Conservation (phyloP, 1,140 invertebrate species). For the Tetramorium simillimum region DNA sequence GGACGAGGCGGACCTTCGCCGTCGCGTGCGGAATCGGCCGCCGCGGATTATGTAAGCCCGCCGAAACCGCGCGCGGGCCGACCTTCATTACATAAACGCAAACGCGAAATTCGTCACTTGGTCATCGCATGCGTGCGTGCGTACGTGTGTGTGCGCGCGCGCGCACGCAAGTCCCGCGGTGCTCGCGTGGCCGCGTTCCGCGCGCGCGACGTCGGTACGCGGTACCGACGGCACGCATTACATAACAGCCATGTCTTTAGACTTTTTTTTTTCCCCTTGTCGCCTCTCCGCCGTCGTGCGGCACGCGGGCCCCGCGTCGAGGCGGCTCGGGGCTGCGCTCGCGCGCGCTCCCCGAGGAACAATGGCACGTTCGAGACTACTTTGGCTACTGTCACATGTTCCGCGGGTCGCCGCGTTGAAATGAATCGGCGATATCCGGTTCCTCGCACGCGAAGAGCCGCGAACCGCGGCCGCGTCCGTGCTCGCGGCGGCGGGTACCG, state of each 20-base stretch:
- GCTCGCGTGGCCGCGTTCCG: slow-evolving; percentile 1
- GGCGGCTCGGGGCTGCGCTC: background rate
- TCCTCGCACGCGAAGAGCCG: too few relatives aligned
- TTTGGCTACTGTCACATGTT: slow-evolving; percentile 65
- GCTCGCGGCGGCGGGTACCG: background rate
- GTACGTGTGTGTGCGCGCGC: background rate
- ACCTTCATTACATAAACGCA: slow-evolving; percentile 73
- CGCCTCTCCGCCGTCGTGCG: too few relatives aligned
- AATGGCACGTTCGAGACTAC: slow-evolving; percentile 51
- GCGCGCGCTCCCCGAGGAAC: background rate
- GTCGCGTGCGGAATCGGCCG: slow-evolving; percentile 8
- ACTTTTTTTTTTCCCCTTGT: background rate
- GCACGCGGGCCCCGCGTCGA: background rate
- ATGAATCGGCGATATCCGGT: too few relatives aligned
- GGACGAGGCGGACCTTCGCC: slow-evolving; percentile 6
- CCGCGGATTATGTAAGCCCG: slow-evolving; percentile 70
- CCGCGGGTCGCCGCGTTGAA: background rate
- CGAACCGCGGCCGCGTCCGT: too few relatives aligned
- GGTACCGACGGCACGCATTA: slow-evolving; percentile 60
- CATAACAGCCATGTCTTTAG: slow-evolving; percentile 69
- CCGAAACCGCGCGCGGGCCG: slow-evolving; percentile 57
- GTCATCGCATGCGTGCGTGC: background rate
- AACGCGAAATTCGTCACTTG: slow-evolving; percentile 33
- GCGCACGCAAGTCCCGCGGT: background rate
- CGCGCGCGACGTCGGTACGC: background rate